These are phyloP conservation scores for Calephelis nemesis DNA, from an alignment of 1,140 invertebrate species.

Conservation along the genomic window DNA sequence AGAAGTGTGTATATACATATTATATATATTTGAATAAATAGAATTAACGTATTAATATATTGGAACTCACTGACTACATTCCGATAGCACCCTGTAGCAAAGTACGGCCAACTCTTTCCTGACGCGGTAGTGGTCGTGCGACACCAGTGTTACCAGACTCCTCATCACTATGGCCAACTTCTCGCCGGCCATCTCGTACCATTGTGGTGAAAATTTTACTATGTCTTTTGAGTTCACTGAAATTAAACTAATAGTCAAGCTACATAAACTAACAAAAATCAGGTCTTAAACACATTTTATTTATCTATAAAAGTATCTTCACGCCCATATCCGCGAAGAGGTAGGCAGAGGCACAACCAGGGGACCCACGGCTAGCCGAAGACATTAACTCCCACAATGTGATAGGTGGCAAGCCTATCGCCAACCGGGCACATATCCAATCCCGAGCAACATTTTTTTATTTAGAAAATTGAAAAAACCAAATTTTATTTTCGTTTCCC, in stretches of 20 bases:
- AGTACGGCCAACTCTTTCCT: conserved; percentile 77
- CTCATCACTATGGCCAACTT: conserved; percentile 78
- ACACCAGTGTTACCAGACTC: conserved; percentile 70
- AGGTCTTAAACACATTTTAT: neutral
- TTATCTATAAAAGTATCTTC: too few species aligned
- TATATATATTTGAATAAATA: too few species aligned
- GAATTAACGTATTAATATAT: neutral
- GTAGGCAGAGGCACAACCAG: too few species aligned
- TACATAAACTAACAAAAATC: conserved; percentile 36
- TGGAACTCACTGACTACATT: conserved; percentile 78
- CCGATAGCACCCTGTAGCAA: conserved; percentile 74
- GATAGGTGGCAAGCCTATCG: too few species aligned
- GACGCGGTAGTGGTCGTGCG: conserved; percentile 80
- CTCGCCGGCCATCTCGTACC: conserved; percentile 79
- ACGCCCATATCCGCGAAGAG: too few species aligned
- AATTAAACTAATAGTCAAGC: conserved; percentile 52
- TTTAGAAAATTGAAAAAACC: too few species aligned
- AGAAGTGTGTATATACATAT: too few species aligned
- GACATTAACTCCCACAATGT: too few species aligned
- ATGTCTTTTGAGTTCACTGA: conserved; percentile 68
- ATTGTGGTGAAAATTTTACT: conserved; percentile 70
- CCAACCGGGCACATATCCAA: too few species aligned
- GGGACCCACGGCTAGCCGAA: too few species aligned
- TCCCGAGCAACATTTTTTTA: too few species aligned
- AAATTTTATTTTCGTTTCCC: too few species aligned